Percentiles rank a stretch among this genome's conserved stretches.
These are phyloP conservation scores for Pomatorhinus ruficollis DNA, from an alignment of 2,113 vertebrate species.

Conservation along the genomic window DNA sequence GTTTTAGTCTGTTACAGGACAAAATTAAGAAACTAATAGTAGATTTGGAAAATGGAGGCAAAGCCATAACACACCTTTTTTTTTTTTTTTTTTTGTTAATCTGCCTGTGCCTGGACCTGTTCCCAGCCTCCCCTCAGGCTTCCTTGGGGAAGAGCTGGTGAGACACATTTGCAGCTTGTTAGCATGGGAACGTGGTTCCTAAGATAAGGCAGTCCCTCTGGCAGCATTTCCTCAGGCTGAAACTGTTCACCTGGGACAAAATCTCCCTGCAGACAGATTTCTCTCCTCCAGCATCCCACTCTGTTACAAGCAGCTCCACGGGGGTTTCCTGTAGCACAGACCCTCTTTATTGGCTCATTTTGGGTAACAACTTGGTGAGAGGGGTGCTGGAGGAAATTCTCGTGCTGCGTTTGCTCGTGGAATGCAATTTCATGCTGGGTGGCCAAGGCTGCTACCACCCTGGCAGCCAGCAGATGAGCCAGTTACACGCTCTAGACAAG, in stretches of 20 bases:
- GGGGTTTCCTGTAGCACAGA: neutral
- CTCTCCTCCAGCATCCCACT: neutral
- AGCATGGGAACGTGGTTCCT: neutral
- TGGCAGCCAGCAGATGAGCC: neutral
- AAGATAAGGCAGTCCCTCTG: neutral
- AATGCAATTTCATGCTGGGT: neutral
- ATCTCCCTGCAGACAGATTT: neutral
- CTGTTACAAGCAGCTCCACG: fast-evolving
- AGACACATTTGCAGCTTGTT: neutral
- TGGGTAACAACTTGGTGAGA: neutral
- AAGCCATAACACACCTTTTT: neutral
- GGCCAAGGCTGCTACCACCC: neutral
- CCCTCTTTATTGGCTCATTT: neutral
- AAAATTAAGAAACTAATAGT: neutral
- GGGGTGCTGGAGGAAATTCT: fast-evolving
- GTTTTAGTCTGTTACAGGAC: neutral
- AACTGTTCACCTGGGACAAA: neutral
- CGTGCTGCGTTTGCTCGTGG: fast-evolving
- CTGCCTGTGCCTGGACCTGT: neutral
- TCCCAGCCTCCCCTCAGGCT: neutral
- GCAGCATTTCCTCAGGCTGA: fast-evolving
- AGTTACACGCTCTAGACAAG: fast-evolving
- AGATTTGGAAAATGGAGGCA: neutral
- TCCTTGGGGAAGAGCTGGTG: neutral
- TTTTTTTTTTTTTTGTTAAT: neutral